Conservation (phyloP, 2,113 vertebrate genomes). For the Prolemur simus region DNA sequence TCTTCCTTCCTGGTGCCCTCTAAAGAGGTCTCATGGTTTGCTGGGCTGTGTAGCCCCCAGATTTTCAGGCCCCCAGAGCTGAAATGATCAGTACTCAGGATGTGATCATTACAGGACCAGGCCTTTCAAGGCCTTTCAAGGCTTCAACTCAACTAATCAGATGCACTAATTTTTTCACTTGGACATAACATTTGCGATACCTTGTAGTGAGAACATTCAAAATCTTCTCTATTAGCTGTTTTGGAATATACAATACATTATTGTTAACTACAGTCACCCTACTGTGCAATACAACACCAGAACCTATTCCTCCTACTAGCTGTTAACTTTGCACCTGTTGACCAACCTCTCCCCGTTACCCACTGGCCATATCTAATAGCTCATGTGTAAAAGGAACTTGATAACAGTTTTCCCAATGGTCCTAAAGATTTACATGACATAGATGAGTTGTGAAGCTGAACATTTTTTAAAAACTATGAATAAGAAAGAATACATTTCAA, state of each 20-base stretch:
- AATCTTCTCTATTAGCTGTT: not conserved
- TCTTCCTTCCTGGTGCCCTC: not conserved
- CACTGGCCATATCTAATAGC: not conserved
- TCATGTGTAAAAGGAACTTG: not conserved
- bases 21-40: not conserved
- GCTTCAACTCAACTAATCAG: not conserved
- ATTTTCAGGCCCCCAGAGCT: accelerated
- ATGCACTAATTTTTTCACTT: not conserved
- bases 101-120: not conserved
- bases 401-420: not conserved
- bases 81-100: not conserved
- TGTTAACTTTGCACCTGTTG: no score
- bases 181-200: not conserved
- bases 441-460: not conserved
- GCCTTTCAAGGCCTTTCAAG: not conserved
- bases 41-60: not conserved
- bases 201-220: not conserved
- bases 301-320: no score
- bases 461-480: not conserved
- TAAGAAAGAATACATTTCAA: not conserved
- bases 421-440: not conserved
- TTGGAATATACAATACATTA: no score
- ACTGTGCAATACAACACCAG: no score
- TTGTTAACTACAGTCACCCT: no score
- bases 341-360: no score